phyloP scores from a whole-genome alignment of 1,140 invertebrate species.

The Rhyacophila brunnea region DNA sequence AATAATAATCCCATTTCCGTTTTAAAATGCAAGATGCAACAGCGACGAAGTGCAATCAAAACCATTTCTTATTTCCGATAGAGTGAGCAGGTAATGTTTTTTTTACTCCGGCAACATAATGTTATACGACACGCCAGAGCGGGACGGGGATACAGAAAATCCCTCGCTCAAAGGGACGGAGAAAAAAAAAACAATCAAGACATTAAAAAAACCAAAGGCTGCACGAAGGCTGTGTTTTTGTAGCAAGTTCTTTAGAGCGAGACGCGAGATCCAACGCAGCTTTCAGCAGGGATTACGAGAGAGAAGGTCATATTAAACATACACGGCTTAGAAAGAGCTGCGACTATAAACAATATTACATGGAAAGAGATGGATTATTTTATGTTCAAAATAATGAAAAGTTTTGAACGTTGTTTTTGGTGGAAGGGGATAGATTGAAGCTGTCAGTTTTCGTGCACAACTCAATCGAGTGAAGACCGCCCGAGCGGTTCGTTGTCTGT shows the following conservation, averaged over 20 bases:
- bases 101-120: too few species aligned
- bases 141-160: slow-evolving; percentile 10
- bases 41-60: slow-evolving; percentile 12
- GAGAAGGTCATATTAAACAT: background rate
- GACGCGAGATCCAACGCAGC: slow-evolving; percentile 1
- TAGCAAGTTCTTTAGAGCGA: slow-evolving; percentile 10
- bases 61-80: slow-evolving; percentile 29
- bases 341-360: slow-evolving; percentile 20
- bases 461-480: slow-evolving; percentile 30
- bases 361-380: slow-evolving; percentile 6
- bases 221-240: slow-evolving; percentile 25
- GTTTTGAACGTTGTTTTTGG: slow-evolving; percentile 3
- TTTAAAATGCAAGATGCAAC: slow-evolving; percentile 12
- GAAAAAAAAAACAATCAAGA: background rate
- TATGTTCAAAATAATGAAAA: slow-evolving; percentile 5
- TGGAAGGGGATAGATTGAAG: slow-evolving; percentile 27
- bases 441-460: slow-evolving; percentile 29
- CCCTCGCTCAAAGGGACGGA: slow-evolving; percentile 17
- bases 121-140: background rate
- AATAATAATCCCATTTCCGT: background rate
- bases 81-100: slow-evolving; percentile 4
- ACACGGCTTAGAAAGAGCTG: slow-evolving; percentile 1
- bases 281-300: background rate
- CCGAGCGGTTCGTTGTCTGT: slow-evolving; percentile 10
- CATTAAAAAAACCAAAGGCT: slow-evolving; percentile 11